Evolutionary conservation across 2,113 vertebrate species (phyloP).

Genomic region (Gallinago undulata): DNA sequence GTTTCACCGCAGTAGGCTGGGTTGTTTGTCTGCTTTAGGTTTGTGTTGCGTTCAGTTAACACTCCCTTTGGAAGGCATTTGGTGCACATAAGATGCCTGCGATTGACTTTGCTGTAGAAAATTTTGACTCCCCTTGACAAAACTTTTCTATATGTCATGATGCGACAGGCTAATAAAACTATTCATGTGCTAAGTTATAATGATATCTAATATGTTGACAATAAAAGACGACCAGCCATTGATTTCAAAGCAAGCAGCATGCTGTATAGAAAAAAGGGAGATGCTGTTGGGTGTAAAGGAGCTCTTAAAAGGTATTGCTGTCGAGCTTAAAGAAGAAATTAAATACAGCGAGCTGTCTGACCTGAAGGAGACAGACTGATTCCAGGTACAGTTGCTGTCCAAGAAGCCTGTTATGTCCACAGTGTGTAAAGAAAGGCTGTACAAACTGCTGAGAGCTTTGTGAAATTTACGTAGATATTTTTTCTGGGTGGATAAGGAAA

Average conservation of each 20-base stretch:
- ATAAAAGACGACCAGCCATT: constrained; percentile 40
- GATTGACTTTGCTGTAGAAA: constrained; percentile 54
- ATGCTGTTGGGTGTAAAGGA: neutral
- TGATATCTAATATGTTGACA: constrained; percentile 45
- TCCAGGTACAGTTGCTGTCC: neutral
- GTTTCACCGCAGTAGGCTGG: constrained; percentile 45
- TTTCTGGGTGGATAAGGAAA: neutral
- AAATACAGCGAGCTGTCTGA: constrained; percentile 8
- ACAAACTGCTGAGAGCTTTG: neutral
- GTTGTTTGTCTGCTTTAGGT: constrained; percentile 33
- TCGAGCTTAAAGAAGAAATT: neutral
- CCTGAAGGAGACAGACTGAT: neutral
- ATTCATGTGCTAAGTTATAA: constrained; percentile 56
- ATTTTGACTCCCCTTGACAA: constrained; percentile 63
- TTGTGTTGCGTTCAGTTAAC: constrained; percentile 57
- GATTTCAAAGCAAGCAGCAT: neutral
- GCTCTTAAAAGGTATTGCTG: neutral
- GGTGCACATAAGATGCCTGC: constrained; percentile 19
- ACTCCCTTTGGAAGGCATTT: constrained; percentile 50
- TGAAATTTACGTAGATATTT: neutral
- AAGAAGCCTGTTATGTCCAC: neutral
- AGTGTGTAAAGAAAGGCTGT: neutral
- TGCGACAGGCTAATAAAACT: constrained; percentile 66
- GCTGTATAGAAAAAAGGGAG: neutral
- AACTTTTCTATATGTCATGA: constrained; percentile 61